phyloP scores from a whole-genome alignment of 2,113 vertebrate genomes.

The Labrus mixtus region DNA sequence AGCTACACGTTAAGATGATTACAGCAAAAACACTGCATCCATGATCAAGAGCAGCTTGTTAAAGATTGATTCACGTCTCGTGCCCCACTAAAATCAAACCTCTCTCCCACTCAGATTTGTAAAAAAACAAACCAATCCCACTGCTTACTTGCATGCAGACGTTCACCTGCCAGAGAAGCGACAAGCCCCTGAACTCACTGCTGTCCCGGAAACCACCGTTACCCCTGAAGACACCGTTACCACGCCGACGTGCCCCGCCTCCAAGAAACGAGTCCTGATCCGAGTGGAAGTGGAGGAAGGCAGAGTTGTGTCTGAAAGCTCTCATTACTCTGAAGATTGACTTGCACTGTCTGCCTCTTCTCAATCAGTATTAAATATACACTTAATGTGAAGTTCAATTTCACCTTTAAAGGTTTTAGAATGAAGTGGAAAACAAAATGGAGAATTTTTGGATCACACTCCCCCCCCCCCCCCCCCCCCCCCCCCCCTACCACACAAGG shows the following conservation, averaged over 20 bases:
- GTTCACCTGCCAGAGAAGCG: slow-evolving; percentile 33
- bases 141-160: slow-evolving; percentile 78
- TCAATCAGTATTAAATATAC: background rate
- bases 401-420: too few species aligned
- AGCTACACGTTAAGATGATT: too few species aligned
- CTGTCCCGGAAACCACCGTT: fast-evolving
- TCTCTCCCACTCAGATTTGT: slow-evolving; percentile 78
- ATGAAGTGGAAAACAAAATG: too few species aligned
- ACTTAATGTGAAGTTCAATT: slow-evolving; percentile 36
- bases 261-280: slow-evolving; percentile 75
- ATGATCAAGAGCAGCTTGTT: background rate
- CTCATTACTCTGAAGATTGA: slow-evolving; percentile 59
- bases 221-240: background rate
- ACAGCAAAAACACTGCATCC: too few species aligned
- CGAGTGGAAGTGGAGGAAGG: slow-evolving; percentile 72
- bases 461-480: too few species aligned
- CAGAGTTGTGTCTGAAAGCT: slow-evolving; percentile 67
- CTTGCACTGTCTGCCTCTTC: background rate
- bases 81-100: slow-evolving; percentile 64
- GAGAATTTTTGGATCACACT: too few species aligned
- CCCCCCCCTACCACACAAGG: too few species aligned
- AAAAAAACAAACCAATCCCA: slow-evolving; percentile 76
- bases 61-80: slow-evolving; percentile 6
- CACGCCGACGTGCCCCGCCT: background rate
- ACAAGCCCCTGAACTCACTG: background rate